Conservation (phyloP, 2,888 invertebrate species). For the Dynastes hyllus region DNA sequence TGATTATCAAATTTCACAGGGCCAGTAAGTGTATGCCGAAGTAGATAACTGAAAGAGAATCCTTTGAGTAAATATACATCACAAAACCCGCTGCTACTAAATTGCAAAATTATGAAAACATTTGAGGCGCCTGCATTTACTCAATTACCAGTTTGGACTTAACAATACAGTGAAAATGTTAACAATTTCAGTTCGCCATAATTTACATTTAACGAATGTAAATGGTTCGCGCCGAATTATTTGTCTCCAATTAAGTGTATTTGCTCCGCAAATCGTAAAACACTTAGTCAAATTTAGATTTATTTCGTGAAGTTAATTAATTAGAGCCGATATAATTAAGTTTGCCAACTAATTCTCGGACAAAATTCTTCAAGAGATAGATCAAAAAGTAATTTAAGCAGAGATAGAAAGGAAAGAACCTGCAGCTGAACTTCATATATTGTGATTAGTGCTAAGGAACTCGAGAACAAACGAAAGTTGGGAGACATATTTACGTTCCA, state of each 20-base stretch:
- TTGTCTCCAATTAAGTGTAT: conserved; percentile 56
- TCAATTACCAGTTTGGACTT: conserved; percentile 54
- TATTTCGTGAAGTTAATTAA: conserved; percentile 54
- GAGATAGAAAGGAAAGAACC: conserved; percentile 49
- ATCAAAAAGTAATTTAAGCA: conserved; percentile 53
- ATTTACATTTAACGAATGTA: conserved; percentile 51
- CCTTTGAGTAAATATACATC: no score
- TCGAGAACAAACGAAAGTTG: conserved; percentile 61
- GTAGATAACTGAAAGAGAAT: no score
- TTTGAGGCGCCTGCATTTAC: conserved; percentile 47
- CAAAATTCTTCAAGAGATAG: conserved; percentile 39
- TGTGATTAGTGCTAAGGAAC: conserved; percentile 61
- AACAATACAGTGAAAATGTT: conserved; percentile 53
- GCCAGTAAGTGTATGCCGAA: no score
- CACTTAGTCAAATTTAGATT: conserved; percentile 54
- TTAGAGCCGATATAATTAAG: conserved; percentile 53
- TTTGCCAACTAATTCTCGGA: conserved; percentile 54
- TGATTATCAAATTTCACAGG: no score
- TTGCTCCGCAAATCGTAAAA: conserved; percentile 52
- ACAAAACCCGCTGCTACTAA: no score
- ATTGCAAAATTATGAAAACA: conserved; percentile 10
- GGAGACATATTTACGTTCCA: conserved; percentile 61
- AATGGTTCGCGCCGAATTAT: conserved; percentile 37
- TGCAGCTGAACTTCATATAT: conserved; percentile 60
- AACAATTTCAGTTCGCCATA: conserved; percentile 49